Evolutionary conservation across 1,140 invertebrate genomes (phyloP), one percentile per base, ranked within the genome.

Genomic region (Dreissena rostriformis): DNA sequence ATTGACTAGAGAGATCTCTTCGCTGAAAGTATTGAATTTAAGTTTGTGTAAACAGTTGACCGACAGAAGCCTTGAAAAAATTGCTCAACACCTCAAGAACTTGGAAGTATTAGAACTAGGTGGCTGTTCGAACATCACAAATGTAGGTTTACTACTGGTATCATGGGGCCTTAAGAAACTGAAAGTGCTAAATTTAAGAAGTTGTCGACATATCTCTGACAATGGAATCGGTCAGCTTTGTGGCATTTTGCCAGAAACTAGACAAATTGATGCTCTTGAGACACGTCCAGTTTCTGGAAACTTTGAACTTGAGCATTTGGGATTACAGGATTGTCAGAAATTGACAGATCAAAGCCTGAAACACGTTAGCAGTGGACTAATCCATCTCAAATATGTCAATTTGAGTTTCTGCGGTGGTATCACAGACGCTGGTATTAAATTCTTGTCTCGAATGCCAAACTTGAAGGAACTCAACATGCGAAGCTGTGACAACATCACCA

Each of bases 31-130:
- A 78, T 94, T 99, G 53, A 97, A 99, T 92, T 94, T 99, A 15
- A 98, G 97, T 7, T 94, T 99, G 67, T 99, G 98, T 94, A 99
- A 99, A 93, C 97, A 98, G 94, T 96, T 99, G 24, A 97, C 97
- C 0, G 98, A 99, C 93, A 95, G 95, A 0, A 96, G 97, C 39
- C 94, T 98, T 7, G 95, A 96, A 12, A 95, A 96, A 88, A 98
- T 98, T 91, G 96, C 97, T 5, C 96, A 97, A 90, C 96, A 95
- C 89, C 93, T 98, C n/a, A 96, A 96, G 92, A 98, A 98, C 92
- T 94, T 99, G 19, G 97, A 98, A 91, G 95, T 96, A 1, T 94
- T 99, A 22, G 97, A 98, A 88, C 93, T 99, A 24, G 97, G 97
- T 19, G 98, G 98, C 0, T 99, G 98, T 92, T 96, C 96, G 87